Evolutionary conservation across 1,140 invertebrate species (phyloP).

Genomic region (Ostrea denselamellosa): DNA sequence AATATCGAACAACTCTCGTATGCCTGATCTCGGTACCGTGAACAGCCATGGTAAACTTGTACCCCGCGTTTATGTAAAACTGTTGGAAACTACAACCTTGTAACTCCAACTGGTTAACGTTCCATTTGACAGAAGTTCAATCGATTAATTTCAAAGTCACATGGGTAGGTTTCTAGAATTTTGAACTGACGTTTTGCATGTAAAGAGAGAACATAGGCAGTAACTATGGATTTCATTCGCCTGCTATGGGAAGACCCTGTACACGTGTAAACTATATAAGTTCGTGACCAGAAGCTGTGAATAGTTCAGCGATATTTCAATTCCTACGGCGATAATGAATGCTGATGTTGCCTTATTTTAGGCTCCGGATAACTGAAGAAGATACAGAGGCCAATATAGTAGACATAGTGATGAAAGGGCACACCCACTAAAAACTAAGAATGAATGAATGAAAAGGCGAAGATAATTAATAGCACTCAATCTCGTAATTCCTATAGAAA

Average conservation of each 20-base stretch:
- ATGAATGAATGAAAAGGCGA: no score
- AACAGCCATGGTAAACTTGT: conserved; percentile 40
- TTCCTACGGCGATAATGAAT: neutral
- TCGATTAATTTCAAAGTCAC: neutral
- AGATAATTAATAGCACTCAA: no score
- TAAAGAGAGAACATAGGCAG: conserved; percentile 34
- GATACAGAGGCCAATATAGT: no score
- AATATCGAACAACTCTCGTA: no score
- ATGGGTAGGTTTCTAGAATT: conserved; percentile 22
- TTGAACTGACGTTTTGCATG: conserved; percentile 40
- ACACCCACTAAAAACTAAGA: no score
- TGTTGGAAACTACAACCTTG: neutral
- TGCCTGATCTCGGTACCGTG: neutral
- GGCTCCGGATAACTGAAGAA: neutral
- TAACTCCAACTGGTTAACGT: neutral
- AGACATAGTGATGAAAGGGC: neutral
- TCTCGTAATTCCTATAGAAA: no score
- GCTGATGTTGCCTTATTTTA: neutral
- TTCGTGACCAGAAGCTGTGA: neutral
- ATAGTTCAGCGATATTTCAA: neutral
- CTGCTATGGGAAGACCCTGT: neutral
- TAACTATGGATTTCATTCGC: conserved; percentile 37
- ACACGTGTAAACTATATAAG: conserved; percentile 33
- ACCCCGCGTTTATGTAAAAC: neutral
- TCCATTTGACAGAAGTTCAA: conserved; percentile 25